Base-by-base conservation (phyloP, 1,140 invertebrate genomes). In the Drosophila sucinea region DNA sequence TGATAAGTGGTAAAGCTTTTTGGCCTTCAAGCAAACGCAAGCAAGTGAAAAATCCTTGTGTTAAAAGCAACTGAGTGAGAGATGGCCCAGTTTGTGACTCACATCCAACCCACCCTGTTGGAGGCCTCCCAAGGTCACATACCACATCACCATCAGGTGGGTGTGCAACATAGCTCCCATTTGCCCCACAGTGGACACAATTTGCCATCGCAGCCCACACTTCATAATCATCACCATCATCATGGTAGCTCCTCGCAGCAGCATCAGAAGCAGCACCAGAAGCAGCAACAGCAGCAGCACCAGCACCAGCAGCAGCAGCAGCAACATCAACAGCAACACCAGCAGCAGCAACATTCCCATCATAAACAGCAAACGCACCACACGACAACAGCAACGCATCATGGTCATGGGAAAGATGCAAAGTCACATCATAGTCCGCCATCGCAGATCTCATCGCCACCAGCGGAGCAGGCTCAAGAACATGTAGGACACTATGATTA, bases 21-120 rank as follows among this genome's bases (percentile, higher is more conserved):
- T 30, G 3, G 7, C 69, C 58, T 25, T 70, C 47, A 61, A 38
- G 61, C 6, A 76, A 56, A 51, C 54, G 61, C 51, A 47, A 65
- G 38, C 33, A 7, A 17, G 17, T 17, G 17, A 17, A 76, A 17
- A 51, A 41, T 23, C 38, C 8, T 62, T 56, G 60, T 29, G 27
- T 68, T 70, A 47, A 73, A 67, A 33, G 67, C 57, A 60, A 47
- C 55, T 35, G 55, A 38, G 56, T 35, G 55, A 44, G 56, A 74
- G 64, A 84, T 94, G 93, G 93, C 93, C 47, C 93, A 94, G 86
- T 94, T 94, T 74, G 93, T 94, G 60, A 94, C 93, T 51, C 93
- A 94, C 81, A 94, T 94, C 75, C 93, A 94, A 84, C 93, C 93
- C 32, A 94, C 93, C 32, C 77, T 94, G 87, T 74, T 94, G 84